Base-by-base conservation (phyloP, 2,888 invertebrate genomes). In the Augiades crinisus region DNA sequence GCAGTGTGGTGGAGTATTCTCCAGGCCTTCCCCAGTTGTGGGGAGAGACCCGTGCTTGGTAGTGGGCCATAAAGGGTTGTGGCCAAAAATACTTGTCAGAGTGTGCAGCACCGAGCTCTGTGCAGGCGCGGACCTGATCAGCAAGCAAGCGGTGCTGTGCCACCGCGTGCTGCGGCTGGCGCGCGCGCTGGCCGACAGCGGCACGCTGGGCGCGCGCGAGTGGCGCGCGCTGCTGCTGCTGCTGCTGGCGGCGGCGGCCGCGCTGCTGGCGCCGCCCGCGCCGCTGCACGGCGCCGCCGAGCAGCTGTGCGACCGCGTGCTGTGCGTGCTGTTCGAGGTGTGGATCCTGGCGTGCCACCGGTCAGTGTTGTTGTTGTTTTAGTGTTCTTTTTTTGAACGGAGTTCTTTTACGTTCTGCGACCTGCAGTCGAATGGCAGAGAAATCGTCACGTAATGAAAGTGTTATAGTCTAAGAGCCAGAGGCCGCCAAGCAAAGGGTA, bases 221-320 rank as follows among this genome's bases (percentile, higher is more conserved):
- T 99, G 99, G 99, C 95, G 97, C 70, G 92, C 96, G 1, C 79
- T 99, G 27, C 89, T 99, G 40, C 86, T 97, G 53, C 96, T 99
- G 81, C 90, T 99, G 59, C 89, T 99, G 55, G 75, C 83, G 0
- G 87, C 98, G 24, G 98, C 98, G 70, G 96, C 98, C 62, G 96
- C 97, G 5, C 89, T 99, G 30, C 90, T 99, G 55, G 95, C 98
- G 1, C 98, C 98, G 16, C 98, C 99, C 4, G 96, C 96, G 3
- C 94, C 97, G 21, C 96, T 96, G 84, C 98, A 98, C 81, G 96
- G 98, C 70, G 96, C 97, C n/a, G 96, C 96, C 0, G 98, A 98
- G 76, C 98, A 98, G 75, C 90, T 99, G 36, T 98, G 98, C 75
- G 98, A 98, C 78, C 90, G 99, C 24, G 97, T 99, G 45, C 91